These are phyloP conservation scores for Scaeva pyrastri DNA, from an alignment of 2,888 invertebrate genomes.

Conservation along the genomic window DNA sequence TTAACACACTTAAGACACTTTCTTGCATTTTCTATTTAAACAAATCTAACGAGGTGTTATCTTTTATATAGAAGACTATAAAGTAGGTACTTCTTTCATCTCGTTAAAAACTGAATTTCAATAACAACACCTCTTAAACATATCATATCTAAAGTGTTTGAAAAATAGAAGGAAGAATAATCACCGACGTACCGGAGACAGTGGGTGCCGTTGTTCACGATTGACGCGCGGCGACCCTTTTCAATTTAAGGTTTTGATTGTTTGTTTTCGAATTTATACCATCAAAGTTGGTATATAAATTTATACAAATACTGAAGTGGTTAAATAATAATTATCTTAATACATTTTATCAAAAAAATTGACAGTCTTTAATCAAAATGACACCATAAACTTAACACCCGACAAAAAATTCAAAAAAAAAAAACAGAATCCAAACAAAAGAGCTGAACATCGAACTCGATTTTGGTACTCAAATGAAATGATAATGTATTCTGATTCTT, in stretches of 20 bases:
- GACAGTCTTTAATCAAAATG: conserved; percentile 35
- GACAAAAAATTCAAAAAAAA: too few species aligned
- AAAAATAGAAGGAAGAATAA: conserved; percentile 15
- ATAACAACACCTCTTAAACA: background rate
- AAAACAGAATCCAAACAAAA: conserved; percentile 54
- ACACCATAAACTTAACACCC: conserved; percentile 59
- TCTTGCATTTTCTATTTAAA: background rate
- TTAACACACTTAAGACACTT: background rate
- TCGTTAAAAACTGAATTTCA: background rate
- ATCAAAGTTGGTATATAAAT: background rate
- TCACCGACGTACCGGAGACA: background rate
- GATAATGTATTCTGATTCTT: conserved; percentile 22
- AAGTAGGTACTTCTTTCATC: background rate
- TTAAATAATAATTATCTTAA: conserved; percentile 31
- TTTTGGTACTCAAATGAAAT: background rate
- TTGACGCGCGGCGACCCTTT: background rate
- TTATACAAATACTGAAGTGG: background rate
- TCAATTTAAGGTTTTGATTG: background rate
- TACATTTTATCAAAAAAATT: conserved; percentile 7
- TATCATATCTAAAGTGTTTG: conserved; percentile 6
- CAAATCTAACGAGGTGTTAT: conserved; percentile 1
- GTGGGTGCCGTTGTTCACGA: too few species aligned
- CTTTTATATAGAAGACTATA: background rate
- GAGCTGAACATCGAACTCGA: conserved; percentile 49
- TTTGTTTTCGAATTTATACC: background rate